Base-by-base conservation (phyloP, 1,140 invertebrate species). In the Ditylenchus dipsaci region DNA sequence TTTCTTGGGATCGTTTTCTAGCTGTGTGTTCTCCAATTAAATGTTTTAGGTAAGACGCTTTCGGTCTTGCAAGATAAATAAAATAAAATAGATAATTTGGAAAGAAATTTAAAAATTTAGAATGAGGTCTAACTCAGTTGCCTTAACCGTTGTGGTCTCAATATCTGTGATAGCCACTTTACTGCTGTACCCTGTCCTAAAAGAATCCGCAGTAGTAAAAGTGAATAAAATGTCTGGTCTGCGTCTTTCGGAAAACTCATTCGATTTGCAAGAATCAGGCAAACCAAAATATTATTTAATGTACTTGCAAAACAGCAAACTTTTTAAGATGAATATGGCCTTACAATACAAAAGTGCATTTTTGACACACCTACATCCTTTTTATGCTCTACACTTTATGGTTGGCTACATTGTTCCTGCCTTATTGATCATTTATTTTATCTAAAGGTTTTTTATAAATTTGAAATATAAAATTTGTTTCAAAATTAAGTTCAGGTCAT, bases 341-440 rank as follows among this genome's bases (percentile, higher is more conserved):
- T 65, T 15, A 63, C 38, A 29, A 56, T 47, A 30, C n/a, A 58
- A 53, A 49, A 73, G 33, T 63, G 79, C 43, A 67, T 78, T 33
- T 81, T 81, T 58, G 79, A 81, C 43, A 73, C 80, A 19, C 71
- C 68, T 67, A 63, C 65, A 56, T 63, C 76, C 0, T 45, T 71
- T 81, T 81, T 59, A 82, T 76, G 65, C 53, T 80, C 15, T 81
- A 80, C 66, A 81, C 78, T 81, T 81, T 67, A 45, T 68, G 33
- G 70, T 76, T 38, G 79, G 79, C n/a, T 81, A 70, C 63, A 26
- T 81, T 11, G 65, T 81, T n/a, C 79, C 79, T 13, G 79, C 79
- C 0, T 38, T 81, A 45, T 43, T 81, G 19, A 82, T 81, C 21
- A 76, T 67, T 9, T 78, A 27, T 81, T 81, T 56, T 81, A 81